Base-by-base conservation (phyloP, 2,113 vertebrate species). In the Brienomyrus brachyistius region DNA sequence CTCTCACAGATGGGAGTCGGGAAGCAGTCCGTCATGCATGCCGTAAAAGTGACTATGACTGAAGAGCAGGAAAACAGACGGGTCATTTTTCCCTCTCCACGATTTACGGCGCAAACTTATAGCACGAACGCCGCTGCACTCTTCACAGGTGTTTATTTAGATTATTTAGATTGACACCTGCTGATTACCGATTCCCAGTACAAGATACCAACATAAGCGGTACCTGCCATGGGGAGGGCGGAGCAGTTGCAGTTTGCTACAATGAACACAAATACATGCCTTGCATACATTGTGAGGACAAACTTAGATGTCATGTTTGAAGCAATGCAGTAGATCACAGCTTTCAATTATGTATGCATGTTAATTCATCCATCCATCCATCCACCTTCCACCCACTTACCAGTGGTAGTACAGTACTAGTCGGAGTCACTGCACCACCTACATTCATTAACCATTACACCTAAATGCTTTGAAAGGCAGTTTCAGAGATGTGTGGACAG, bases 1-100 rank as follows among this genome's bases (percentile, higher is more conserved):
- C 83, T 89, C 91, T 90, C 83, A 77, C 17, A 43, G 31, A n/a
- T 40, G 74, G 50, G 48, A 35, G 54, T 54, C 88, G 40, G 59
- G 45, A 17, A 85, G 5, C 4, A 88, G 90, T 54, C 23, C n/a
- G 87, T 86, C 35, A 47, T n/a, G n/a, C 45, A 51, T 85, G 47
- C 9, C 4, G 21, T 85, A 27, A 85, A 86, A 86, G n/a, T 21
- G 47, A 48, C 47, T 86, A 51, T 85, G 21, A 27, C 19, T 7
- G 35, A 80, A 80, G 15, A 80, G 35, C 31, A 40, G 15, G 19
- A 27, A 86, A 15, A 50, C 45, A 50, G 47, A 50, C 13, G 5
- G 23, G 21, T n/a, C 56, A 31, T 84, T 84, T n/a, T 84, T 47
- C 9, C 43, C 31, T 21, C 80, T 83, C 35, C 19, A 88, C 9